Conservation (phyloP, 2,888 invertebrate species). For the Drosophila anomelani region DNA sequence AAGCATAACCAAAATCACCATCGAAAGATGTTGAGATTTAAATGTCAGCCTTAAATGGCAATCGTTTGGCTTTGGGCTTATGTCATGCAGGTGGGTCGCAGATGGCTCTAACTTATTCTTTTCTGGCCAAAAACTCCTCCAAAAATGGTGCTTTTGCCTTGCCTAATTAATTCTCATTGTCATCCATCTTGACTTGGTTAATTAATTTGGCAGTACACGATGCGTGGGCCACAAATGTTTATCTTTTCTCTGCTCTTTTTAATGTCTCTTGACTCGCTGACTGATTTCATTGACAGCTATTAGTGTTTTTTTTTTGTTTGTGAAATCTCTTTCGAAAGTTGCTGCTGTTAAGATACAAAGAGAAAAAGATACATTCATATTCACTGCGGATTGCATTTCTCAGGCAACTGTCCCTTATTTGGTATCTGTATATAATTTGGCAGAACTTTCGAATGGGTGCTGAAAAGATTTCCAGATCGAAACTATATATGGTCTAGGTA, state of each 20-base stretch:
- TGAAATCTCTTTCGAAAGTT: slow-evolving; percentile 42
- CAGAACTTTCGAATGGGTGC: slow-evolving; percentile 21
- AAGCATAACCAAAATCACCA: slow-evolving; percentile 13
- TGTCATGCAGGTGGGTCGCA: slow-evolving; percentile 51
- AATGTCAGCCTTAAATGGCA: slow-evolving; percentile 42
- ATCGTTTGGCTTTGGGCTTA: slow-evolving; percentile 35
- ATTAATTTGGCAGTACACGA: slow-evolving; percentile 59
- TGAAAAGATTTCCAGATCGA: slow-evolving; percentile 28
- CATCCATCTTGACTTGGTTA: slow-evolving; percentile 56
- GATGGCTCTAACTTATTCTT: slow-evolving; percentile 32
- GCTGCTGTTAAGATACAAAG: background rate
- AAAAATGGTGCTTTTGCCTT: slow-evolving; percentile 43
- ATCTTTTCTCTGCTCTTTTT: slow-evolving; percentile 13
- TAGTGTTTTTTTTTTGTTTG: slow-evolving; percentile 12
- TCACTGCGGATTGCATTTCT: slow-evolving; percentile 14
- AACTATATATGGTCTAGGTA: slow-evolving; percentile 20
- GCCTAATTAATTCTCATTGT: slow-evolving; percentile 64
- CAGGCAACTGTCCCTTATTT: slow-evolving; percentile 23
- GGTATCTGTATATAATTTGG: slow-evolving; percentile 19
- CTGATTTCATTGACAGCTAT: slow-evolving; percentile 41
- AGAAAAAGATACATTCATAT: slow-evolving; percentile 12
- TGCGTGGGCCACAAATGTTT: slow-evolving; percentile 47
- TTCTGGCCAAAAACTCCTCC: slow-evolving; percentile 8
- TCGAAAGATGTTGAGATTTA: slow-evolving; percentile 10
- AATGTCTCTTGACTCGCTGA: slow-evolving; percentile 20